Base-by-base conservation (phyloP, 2,888 invertebrate species). In the Eilema caniola region DNA sequence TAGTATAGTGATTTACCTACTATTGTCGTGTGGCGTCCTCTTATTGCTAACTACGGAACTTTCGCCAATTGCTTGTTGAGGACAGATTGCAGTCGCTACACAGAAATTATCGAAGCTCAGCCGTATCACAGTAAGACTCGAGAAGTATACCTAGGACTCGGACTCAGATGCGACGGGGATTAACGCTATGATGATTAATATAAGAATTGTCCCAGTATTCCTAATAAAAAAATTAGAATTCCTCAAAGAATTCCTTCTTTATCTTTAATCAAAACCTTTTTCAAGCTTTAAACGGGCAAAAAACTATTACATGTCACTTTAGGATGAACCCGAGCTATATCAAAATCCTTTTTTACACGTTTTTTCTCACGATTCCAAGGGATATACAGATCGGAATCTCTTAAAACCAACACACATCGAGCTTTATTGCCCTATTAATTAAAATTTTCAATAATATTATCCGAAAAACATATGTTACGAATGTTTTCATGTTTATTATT, bases 391-490 rank as follows among this genome's bases (percentile, higher is more conserved):
- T 76, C 66, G 63, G 77, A 77, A 82, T 79, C 76, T 79, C 70
- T 62, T 63, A 81, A 82, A 83, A 76, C 84, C 77, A 81, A 85
- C 83, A 82, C 80, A 80, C 76, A 63, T 60, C 61, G 70, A 74
- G 71, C 81, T 89, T 90, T 88, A 90, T 86, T 70, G 79, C 67
- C 68, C 88, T 83, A 91, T 92, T 90, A 91, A 91, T 92, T 89
- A 88, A 86, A 87, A 76, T 76, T 86, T 86, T 85, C 86, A 87
- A 90, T 90, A 90, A 91, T 89, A 92, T 90, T 88, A 90, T 86
- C 87, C 83, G 73, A 83, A 85, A 90, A 92, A 93, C 93, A 93
- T 87, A 89, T 93, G 93, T 93, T 87, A 76, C 75, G 81, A 85
- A 86, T 90, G 88, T 86, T 84, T 73, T 79, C 77, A 85, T 86